Conservation (phyloP, 1,140 invertebrate species). For the Coelopa frigida region DNA sequence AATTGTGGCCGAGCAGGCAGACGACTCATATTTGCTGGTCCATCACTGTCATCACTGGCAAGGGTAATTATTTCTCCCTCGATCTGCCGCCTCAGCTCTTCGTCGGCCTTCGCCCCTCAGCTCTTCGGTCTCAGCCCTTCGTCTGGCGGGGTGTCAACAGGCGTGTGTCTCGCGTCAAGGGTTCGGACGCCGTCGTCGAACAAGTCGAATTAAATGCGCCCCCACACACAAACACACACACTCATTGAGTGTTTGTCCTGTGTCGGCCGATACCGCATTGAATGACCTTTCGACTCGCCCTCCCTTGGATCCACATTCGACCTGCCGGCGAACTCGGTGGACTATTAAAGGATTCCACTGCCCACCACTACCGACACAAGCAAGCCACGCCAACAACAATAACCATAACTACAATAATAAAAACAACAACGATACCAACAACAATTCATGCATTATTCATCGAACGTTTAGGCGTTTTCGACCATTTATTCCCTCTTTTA, state of each 20-base stretch:
- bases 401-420: too few relatives aligned
- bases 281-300: too few relatives aligned
- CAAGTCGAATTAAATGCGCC: slow-evolving; percentile 10
- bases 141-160: slow-evolving; percentile 10
- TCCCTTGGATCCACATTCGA: not conserved
- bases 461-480: slow-evolving; percentile 7
- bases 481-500: slow-evolving; percentile 3
- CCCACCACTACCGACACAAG: too few relatives aligned
- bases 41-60: not conserved
- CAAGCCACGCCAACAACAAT: not conserved
- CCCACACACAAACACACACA: too few relatives aligned
- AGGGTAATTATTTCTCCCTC: slow-evolving; percentile 15
- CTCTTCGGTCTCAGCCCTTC: not conserved
- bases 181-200: too few relatives aligned
- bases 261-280: too few relatives aligned
- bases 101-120: too few relatives aligned
- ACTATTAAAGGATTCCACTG: slow-evolving; percentile 4
- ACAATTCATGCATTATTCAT: slow-evolving; percentile 16
- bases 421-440: too few relatives aligned
- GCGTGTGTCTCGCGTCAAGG: slow-evolving; percentile 4
- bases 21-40: not conserved
- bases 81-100: too few relatives aligned
- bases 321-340: not conserved
- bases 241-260: too few relatives aligned
- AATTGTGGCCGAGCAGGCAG: too few relatives aligned